Evolutionary conservation across 2,113 vertebrate species (phyloP), one percentile per base, ranked within the genome.

Genomic region (Hippocampus abdominalis): DNA sequence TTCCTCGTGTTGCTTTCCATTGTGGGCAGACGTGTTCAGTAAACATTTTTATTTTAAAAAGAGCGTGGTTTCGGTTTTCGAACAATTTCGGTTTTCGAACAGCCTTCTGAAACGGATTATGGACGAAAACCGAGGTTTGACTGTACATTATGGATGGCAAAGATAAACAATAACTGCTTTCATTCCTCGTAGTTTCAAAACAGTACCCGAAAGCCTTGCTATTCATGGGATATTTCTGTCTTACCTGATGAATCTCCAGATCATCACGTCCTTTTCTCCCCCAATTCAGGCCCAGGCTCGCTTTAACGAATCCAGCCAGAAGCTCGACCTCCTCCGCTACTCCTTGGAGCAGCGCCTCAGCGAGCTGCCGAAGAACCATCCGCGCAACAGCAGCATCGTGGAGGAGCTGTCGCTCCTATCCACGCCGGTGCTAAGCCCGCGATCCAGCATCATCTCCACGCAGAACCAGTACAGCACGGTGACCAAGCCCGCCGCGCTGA

Each of bases 291-390:
- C 97, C 0, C 97, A 98, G 91, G 94, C 97, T 68, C 94, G 96
- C 84, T 97, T 98, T 86, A 97, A 97, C 73, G 97, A 99, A 81
- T 98, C 97, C 78, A 98, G 94, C 90, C 97, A 99, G 89, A 99
- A 99, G 89, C 79, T 98, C 53, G 97, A 99, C 81, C 95, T 99
- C 67, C 91, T 99, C 85, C 94, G 95, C 71, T 96, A 95, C 87
- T 99, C 97, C 56, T 87, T 99, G 92, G 97, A 99, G 83, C 96
- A 98, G 75, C 94, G 97, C 81, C 89, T 99, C 77, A 95, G 85
- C 15, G 97, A 99, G 92, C 91, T 99, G 85, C 95, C 97, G 16
- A 95, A 95, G 86, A 97, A 96, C 84, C 96, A 99, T 86, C 96
- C 96, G 51, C 97, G 97, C 89, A 96, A 94, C 90, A 92, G 90